Evolutionary conservation across 2,113 vertebrate species (phyloP), one percentile per base, ranked within the genome.

Genomic region (Dunckerocampus dactyliophorus): DNA sequence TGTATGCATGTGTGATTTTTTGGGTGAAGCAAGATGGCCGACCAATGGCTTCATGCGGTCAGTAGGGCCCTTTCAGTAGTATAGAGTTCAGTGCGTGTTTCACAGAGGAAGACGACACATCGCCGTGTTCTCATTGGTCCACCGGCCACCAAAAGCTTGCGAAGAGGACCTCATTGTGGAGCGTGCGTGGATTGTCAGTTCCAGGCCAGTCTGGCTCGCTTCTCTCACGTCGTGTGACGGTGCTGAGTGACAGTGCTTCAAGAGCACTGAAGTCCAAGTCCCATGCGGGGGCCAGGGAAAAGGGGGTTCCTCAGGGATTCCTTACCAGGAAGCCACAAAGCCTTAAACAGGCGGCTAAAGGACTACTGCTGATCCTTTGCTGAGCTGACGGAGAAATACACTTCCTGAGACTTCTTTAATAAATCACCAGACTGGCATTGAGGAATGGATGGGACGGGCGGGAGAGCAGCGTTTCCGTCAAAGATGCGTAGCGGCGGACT

Each of bases 401-500:
- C 20, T 55, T 53, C 63, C 56, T 22, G 13, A 19, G 42, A 28
- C 65, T 56, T 69, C 61, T 72, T 80, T 70, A 73, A 74, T 84
- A 65, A 71, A 28, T 58, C 50, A 16, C 59, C 20, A 47, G 60
- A 67, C 19, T 7, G 64, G 65, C 45, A 64, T 59, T 54, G 45
- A 19, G 49, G 54, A 59, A 15, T 21, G 55, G 65, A 67, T 47
- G 62, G 50, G 74, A 56, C 52, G 69, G 71, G 70, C 55, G 56
- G 56, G 53, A 65, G 64, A 49, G 75, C 67, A 67, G 53, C 16
- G 47, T 75, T 86, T 65, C 74, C 73, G 75, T 72, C 72, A 69
- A 71, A 69, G 77, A 85, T 78, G 72, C 66, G 39, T 76, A 65
- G 71, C 57, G 20, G 59, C 71, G 78, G 77, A 84, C 67, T 62